Evolutionary conservation across 2,113 vertebrate genomes (phyloP), one percentile per base, ranked within the genome.

Genomic region (Pardalotus punctatus): DNA sequence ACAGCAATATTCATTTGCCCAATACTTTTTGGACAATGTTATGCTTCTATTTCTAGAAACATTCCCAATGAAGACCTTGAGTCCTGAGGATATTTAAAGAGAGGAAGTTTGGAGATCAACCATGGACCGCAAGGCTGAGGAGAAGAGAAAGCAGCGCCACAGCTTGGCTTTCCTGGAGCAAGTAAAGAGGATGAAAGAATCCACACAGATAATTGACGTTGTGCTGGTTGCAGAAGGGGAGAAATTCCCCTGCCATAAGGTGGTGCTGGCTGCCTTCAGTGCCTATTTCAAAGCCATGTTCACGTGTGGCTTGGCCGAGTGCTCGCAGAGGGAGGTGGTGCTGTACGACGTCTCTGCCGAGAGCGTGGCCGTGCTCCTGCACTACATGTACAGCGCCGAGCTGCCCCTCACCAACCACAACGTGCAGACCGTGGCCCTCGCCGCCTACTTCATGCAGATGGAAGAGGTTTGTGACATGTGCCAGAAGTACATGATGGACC

Each of bases 261-360:
- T 99, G 14, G 98, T 99, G 28, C 97, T 99, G n/a, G 98, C 99
- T 20, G 98, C 99, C 12, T 99, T 99, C 86, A 99, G 99, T 47
- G 98, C 99, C 28, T 99, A 99, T 80, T 99, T 99, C 96, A 98
- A 97, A 56, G 99, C 99, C 8, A 99, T 99, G 99, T 99, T 99
- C 93, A 99, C 99, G 51, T 99, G 99, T 19, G 99, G 99, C 57
- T 96, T 99, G 60, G 98, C 97, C 2, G 99, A 99, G 85, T 99
- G 99, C 79, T 77, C 86, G 15, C 98, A 97, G 81, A 98, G 95
- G 65, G 98, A 99, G 50, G 98, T 99, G 64, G 90, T 97, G 9
- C 97, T 99, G 31, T 96, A 98, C 6, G 99, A 99, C 89, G 96
- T 98, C 56, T 97, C 99, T 0, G 98, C 99, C 29, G 98, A 98